These are phyloP conservation scores for Dryas iulia DNA, from an alignment of 1,140 invertebrate genomes.

Conservation along the genomic window DNA sequence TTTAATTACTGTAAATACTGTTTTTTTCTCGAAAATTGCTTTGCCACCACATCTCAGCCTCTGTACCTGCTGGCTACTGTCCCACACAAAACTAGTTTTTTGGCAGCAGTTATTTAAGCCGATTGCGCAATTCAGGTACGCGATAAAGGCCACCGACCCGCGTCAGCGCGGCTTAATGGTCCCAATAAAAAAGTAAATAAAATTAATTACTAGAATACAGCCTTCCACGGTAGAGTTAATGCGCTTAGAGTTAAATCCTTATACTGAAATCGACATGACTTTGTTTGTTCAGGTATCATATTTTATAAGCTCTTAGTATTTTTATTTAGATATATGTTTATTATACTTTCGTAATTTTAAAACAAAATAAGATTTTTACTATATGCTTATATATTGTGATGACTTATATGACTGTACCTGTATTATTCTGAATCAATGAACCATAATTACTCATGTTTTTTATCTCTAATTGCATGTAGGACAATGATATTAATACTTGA, in stretches of 20 bases:
- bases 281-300: neutral
- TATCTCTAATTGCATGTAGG: neutral
- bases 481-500: neutral
- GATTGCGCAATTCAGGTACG: slow-evolving; percentile 66
- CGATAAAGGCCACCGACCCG: slow-evolving; percentile 62
- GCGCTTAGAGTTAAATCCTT: slow-evolving; percentile 11
- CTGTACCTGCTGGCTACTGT: slow-evolving; percentile 26
- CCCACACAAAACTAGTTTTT: slow-evolving; percentile 73
- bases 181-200: slow-evolving; percentile 62
- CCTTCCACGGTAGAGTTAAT: slow-evolving; percentile 25
- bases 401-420: no score
- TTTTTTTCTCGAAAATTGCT: neutral
- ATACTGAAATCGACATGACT: neutral
- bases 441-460: no score
- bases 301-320: neutral
- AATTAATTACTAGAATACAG: slow-evolving; percentile 48
- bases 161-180: slow-evolving; percentile 44
- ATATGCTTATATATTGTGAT: no score
- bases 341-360: neutral
- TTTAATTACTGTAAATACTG: neutral
- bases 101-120: slow-evolving; percentile 61
- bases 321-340: neutral
- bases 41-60: slow-evolving; percentile 3
- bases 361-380: no score
- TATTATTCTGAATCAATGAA: no score